Evolutionary conservation across 2,797 vertebrate genomes (phyloP), one percentile per base, ranked within the genome.

Genomic region (Masticophis lateralis): DNA sequence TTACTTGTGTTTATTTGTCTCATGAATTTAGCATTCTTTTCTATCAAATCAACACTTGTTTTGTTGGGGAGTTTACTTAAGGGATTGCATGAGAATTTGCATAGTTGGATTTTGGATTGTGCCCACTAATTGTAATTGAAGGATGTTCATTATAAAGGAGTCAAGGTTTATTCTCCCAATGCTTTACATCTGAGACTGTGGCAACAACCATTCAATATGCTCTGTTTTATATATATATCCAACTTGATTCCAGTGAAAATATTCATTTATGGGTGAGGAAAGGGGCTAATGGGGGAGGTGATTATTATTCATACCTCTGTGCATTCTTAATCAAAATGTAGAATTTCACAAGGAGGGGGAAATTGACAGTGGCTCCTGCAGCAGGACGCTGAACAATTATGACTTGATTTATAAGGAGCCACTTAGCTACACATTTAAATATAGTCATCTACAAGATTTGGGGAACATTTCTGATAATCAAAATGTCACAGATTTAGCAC

Each of bases 391-490:
- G 96, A 97, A 97, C 94, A 98, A 98, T 97, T 98, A 96, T 96
- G 95, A 97, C 94, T 96, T 98, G 97, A 98, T 98, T 98, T 97
- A 97, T 83, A 97, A 97, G 96, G 79, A 97, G 95, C 95, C 96
- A 97, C 97, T 97, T 96, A 0, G 88, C 93, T 93, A 92, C 95
- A 87, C 53, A 95, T 97, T 97, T 97, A 97, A 97, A 97, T 90
- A 51, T 95, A 95, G 96, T 96, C 97, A 96, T 97, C 96, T 96
- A 95, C 95, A 96, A 97, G 96, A 97, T 97, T 95, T 97, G 95
- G 96, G 93, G 97, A 95, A 96, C 94, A 96, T 97, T 96, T 97
- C 96, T 97, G 96, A 97, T 97, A 97, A 98, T 98, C 97, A 98
- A 96, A 97, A 97, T 96, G 97, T 96, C 96, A 97, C 95, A 94